These are phyloP conservation scores for Engraulis encrasicolus DNA, from an alignment of 2,113 vertebrate species.

Conservation along the genomic window DNA sequence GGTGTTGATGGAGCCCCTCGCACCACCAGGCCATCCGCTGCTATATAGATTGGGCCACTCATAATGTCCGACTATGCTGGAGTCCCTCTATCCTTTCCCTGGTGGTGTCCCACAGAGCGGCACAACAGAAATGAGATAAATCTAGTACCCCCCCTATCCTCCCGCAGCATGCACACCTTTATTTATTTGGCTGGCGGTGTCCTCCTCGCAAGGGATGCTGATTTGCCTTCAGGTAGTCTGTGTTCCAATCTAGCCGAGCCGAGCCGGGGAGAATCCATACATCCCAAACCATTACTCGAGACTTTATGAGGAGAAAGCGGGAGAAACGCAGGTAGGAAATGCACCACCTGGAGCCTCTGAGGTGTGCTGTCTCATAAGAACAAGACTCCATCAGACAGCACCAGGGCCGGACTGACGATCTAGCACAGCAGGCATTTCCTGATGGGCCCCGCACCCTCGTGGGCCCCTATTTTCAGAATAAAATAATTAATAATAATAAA, in stretches of 20 bases:
- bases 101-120: slow-evolving; percentile 35
- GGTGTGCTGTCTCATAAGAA: not conserved
- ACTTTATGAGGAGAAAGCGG: not conserved
- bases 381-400: not conserved
- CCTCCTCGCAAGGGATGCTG: slow-evolving; percentile 17
- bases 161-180: not conserved
- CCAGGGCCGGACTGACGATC: no score
- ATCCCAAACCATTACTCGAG: not conserved
- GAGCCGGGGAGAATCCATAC: not conserved
- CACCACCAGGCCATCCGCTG: not conserved
- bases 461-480: no score
- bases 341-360: not conserved
- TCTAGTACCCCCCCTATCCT: slow-evolving; percentile 1
- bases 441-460: no score
- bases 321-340: not conserved
- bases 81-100: slow-evolving; percentile 38
- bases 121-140: slow-evolving; percentile 40
- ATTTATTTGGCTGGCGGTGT: slow-evolving; percentile 34
- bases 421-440: no score
- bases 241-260: not conserved
- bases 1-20: slow-evolving; percentile 34
- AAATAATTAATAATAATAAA: no score
- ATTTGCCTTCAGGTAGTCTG: not conserved
- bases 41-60: slow-evolving; percentile 31
- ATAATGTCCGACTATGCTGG: slow-evolving; percentile 46